Percentiles rank a stretch among this genome's conserved stretches.
phyloP scores from a whole-genome alignment of 2,888 invertebrate species.

The Trichopria drosophilae region DNA sequence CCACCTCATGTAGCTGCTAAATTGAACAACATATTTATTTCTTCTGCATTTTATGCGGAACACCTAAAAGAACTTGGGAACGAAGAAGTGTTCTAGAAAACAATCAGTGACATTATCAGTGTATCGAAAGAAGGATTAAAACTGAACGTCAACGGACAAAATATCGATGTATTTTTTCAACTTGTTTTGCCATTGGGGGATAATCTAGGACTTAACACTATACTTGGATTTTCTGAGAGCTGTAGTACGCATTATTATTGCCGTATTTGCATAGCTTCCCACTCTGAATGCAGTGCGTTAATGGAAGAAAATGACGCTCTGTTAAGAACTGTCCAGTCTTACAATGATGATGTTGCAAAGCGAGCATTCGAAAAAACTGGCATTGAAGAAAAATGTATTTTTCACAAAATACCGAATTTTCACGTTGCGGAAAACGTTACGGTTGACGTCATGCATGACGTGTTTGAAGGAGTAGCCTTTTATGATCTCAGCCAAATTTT shows the following conservation, averaged over 20 bases:
- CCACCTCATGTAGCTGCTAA: constrained; percentile 19
- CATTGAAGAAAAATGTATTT: constrained; percentile 8
- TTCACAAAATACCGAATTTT: not conserved
- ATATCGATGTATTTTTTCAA: constrained; percentile 10
- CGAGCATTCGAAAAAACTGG: not conserved
- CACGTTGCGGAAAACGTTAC: not conserved
- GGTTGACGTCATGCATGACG: constrained; percentile 8
- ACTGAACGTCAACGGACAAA: constrained; percentile 3
- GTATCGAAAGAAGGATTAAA: constrained; percentile 7
- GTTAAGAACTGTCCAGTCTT: not conserved
- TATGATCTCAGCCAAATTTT: not conserved
- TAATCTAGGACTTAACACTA: constrained; percentile 7
- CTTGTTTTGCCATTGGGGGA: constrained; percentile 7
- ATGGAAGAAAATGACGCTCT: not conserved
- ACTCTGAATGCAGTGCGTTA: not conserved
- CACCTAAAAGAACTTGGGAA: constrained; percentile 18
- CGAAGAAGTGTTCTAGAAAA: constrained; percentile 16
- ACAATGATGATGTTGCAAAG: not conserved
- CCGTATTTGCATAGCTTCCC: not conserved
- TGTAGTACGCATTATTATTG: not conserved
- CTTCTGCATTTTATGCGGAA: constrained; percentile 12
- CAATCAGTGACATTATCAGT: constrained; percentile 14
- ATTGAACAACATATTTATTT: constrained; percentile 17
- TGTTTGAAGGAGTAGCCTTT: not conserved
- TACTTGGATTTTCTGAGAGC: constrained; percentile 3